These are phyloP conservation scores for Melieria picta DNA, from an alignment of 2,888 invertebrate genomes.

Conservation along the genomic window DNA sequence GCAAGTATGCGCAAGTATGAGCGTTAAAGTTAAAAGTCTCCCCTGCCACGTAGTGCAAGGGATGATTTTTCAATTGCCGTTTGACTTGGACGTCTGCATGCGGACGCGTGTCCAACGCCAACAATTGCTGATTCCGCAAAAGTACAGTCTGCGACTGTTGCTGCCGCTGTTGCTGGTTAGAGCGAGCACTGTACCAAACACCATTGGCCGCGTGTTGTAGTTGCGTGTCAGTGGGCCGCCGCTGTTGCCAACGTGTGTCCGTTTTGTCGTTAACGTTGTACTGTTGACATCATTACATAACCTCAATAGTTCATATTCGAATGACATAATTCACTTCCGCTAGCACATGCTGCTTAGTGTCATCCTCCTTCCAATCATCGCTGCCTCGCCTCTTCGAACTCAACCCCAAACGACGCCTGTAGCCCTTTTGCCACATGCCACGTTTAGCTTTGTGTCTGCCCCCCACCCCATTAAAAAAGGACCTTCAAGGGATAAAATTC, in stretches of 20 bases:
- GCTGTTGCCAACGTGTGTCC: neutral
- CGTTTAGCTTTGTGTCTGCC: slow-evolving; percentile 13
- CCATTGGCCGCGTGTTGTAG: neutral
- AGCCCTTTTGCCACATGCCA: slow-evolving; percentile 25
- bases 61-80: slow-evolving; percentile 31
- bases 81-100: slow-evolving; percentile 13
- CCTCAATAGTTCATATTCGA: slow-evolving; percentile 43
- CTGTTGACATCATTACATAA: slow-evolving; percentile 42
- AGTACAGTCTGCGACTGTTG: slow-evolving; percentile 54
- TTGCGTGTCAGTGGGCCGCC: neutral
- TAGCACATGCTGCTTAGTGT: slow-evolving; percentile 41
- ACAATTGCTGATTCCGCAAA: slow-evolving; percentile 39
- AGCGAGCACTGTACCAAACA: neutral
- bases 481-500: slow-evolving; percentile 57
- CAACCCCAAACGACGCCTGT: neutral
- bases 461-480: neutral
- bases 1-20: neutral
- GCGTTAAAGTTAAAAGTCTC: slow-evolving; percentile 12
- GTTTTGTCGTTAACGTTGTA: neutral
- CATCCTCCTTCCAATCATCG: slow-evolving; percentile 14
- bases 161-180: neutral
- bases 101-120: slow-evolving; percentile 23
- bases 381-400: slow-evolving; percentile 2
- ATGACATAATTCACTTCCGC: slow-evolving; percentile 61
- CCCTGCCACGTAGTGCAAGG: slow-evolving; percentile 4